phyloP scores from a whole-genome alignment of 2,113 vertebrate species.

The Nicator chloris region DNA sequence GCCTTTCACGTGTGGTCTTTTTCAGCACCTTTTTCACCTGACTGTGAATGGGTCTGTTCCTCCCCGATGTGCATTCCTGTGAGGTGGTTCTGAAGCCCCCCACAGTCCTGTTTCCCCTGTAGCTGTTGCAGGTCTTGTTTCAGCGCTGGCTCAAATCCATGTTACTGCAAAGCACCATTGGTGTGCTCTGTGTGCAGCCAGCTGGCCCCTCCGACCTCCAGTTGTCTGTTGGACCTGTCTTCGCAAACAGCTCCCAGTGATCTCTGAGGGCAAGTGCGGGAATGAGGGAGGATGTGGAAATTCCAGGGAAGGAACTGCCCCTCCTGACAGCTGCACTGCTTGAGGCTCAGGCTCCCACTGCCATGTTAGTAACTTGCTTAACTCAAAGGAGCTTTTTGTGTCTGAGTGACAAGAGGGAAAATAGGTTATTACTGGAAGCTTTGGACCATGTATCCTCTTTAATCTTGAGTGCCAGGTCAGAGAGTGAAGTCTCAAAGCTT shows the following conservation, averaged over 20 bases:
- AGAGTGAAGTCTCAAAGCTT: background rate
- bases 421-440: background rate
- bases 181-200: background rate
- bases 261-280: background rate
- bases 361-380: background rate
- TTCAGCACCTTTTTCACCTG: background rate
- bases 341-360: background rate
- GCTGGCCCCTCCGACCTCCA: background rate
- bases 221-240: background rate
- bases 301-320: background rate
- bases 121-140: background rate
- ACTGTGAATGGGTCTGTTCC: background rate
- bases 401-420: background rate
- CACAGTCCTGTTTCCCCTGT: background rate
- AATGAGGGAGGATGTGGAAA: background rate
- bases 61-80: rapidly evolving
- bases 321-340: background rate
- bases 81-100: background rate
- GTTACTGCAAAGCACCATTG: background rate
- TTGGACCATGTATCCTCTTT: background rate
- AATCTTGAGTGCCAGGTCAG: background rate
- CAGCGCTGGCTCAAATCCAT: rapidly evolving
- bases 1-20: rapidly evolving
- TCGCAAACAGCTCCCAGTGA: rapidly evolving
- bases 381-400: background rate